Evolutionary conservation across 1,140 invertebrate species (phyloP).

Genomic region (Melitaea cinxia): DNA sequence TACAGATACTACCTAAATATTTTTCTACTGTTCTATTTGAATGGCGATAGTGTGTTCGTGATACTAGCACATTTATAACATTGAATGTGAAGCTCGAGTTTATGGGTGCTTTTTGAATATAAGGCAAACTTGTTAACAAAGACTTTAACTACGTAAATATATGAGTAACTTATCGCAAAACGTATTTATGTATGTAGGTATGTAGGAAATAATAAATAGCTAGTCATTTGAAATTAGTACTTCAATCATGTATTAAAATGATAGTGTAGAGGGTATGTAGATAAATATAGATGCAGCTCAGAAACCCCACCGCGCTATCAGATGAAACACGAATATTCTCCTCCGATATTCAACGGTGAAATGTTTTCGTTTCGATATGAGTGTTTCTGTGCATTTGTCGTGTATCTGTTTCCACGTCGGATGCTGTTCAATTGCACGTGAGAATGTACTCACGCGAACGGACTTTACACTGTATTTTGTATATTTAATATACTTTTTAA

Average conservation of each 20-base stretch:
- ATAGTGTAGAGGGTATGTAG: not conserved
- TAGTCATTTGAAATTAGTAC: not conserved
- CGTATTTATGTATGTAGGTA: no score
- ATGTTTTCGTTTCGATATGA: slow-evolving; percentile 45
- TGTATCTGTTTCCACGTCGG: slow-evolving; percentile 71
- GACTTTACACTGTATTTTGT: slow-evolving; percentile 29
- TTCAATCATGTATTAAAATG: not conserved
- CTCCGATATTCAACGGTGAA: slow-evolving; percentile 38
- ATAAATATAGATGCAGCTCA: slow-evolving; percentile 8
- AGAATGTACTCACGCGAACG: slow-evolving; percentile 42
- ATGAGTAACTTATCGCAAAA: no score
- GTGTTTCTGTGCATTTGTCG: slow-evolving; percentile 52
- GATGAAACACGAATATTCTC: slow-evolving; percentile 37
- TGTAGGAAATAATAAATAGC: no score
- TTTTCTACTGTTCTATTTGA: no score
- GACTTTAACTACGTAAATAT: no score
- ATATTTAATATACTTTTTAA: not conserved
- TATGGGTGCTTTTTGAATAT: no score
- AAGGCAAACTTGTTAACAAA: no score
- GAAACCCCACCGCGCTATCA: slow-evolving; percentile 21
- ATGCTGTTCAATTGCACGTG: slow-evolving; percentile 72
- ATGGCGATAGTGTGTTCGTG: no score
- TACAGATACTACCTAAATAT: no score
- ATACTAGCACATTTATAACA: no score
- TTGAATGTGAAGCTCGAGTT: no score